A percentile compares a stretch with the other conserved stretches of the same genome.
Evolutionary conservation across 2,113 vertebrate species (phyloP).

Genomic region (Phylloscopus whistleri): DNA sequence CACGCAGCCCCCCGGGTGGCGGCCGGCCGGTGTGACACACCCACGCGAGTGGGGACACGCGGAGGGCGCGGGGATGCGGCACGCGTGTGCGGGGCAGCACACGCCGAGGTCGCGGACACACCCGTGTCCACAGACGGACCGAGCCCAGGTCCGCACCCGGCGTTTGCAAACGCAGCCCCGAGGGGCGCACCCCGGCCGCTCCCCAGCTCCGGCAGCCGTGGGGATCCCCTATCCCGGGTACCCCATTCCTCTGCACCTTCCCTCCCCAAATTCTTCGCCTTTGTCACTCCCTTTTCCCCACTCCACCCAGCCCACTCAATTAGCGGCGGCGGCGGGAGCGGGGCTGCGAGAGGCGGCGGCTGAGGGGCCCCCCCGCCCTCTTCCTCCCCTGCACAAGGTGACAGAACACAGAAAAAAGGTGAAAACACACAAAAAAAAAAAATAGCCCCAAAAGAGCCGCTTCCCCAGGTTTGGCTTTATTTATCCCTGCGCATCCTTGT

Average conservation of each 20-base stretch:
- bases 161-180: neutral
- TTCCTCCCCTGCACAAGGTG: neutral
- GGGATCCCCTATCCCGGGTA: neutral
- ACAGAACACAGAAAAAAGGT: neutral
- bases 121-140: neutral
- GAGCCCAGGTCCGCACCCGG: neutral
- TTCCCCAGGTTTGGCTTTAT: neutral
- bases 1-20: rapidly evolving
- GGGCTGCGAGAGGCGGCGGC: neutral
- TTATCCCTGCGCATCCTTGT: neutral
- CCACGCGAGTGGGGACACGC: neutral
- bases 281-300: neutral
- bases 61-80: neutral
- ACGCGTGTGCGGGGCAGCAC: neutral
- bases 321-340: neutral
- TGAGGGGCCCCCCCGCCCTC: neutral
- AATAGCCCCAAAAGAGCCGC: neutral
- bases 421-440: neutral
- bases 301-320: neutral
- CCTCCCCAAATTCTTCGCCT: neutral
- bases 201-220: neutral
- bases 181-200: neutral
- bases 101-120: neutral
- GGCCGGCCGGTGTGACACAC: neutral
- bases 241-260: neutral